Percentiles rank a stretch among this genome's conserved stretches.
phyloP scores from a whole-genome alignment of 2,113 vertebrate species.

The Microcebus ravelobensis region DNA sequence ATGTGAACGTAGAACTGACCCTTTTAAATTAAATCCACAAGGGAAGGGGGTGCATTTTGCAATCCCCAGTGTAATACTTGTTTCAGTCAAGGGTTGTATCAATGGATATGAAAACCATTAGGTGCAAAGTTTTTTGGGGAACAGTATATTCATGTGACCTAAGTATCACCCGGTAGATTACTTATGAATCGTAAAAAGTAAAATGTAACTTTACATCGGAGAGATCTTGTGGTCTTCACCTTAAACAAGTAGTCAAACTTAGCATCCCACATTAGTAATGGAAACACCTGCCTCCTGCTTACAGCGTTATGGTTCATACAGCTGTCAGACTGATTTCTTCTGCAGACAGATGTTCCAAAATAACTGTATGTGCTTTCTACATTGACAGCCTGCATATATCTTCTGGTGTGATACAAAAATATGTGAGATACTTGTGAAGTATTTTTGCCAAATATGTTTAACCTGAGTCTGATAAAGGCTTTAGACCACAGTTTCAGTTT shows the following conservation, averaged over 20 bases:
- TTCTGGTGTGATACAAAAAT: background rate
- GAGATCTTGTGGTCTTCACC: background rate
- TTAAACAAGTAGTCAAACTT: background rate
- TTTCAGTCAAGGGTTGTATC: background rate
- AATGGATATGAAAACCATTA: background rate
- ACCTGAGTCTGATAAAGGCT: background rate
- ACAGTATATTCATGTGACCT: background rate
- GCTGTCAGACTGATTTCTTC: conserved; percentile 36
- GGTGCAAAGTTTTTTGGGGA: background rate
- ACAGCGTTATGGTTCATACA: background rate
- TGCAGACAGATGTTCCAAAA: conserved; percentile 11
- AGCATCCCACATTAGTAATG: background rate
- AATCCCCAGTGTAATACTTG: background rate
- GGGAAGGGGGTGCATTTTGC: background rate
- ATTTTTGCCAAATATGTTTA: conserved; percentile 5
- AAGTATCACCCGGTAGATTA: background rate
- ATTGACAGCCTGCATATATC: background rate
- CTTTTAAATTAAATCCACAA: background rate
- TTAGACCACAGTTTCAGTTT: background rate
- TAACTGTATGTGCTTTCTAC: background rate
- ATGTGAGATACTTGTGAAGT: background rate
- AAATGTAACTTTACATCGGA: background rate
- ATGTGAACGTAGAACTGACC: background rate
- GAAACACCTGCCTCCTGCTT: background rate
- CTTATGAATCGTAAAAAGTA: background rate